These are phyloP conservation scores for Drosophila saltans DNA, from an alignment of 1,140 invertebrate genomes.

Conservation along the genomic window DNA sequence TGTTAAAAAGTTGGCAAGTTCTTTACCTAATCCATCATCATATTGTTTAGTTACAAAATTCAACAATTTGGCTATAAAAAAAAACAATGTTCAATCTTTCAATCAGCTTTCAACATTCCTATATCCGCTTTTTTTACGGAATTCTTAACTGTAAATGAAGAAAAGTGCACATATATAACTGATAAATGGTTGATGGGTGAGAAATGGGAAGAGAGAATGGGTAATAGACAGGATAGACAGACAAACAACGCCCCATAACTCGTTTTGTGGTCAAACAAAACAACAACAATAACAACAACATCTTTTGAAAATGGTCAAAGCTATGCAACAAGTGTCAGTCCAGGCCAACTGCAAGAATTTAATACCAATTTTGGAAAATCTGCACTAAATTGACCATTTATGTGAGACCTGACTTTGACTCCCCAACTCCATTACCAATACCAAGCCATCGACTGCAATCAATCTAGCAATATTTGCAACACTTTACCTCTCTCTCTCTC, in stretches of 20 bases:
- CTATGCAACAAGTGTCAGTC: conserved; percentile 53
- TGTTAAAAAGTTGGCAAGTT: conserved; percentile 52
- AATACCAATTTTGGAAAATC: conserved; percentile 72
- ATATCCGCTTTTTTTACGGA: background rate
- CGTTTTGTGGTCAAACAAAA: conserved; percentile 35
- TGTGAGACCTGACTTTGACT: conserved; percentile 53
- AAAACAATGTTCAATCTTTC: background rate
- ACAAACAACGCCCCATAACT: conserved; percentile 50
- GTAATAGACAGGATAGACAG: background rate
- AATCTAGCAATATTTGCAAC: conserved; percentile 70
- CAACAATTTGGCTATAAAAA: background rate
- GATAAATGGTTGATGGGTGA: background rate
- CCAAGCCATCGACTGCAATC: conserved; percentile 63
- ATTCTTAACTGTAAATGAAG: conserved; percentile 59
- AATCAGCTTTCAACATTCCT: conserved; percentile 16
- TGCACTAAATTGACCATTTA: conserved; percentile 80
- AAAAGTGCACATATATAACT: conserved; percentile 49
- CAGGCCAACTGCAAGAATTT: conserved; percentile 53
- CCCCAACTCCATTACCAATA: conserved; percentile 19
- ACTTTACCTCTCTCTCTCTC: conserved; percentile 28
- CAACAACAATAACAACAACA: conserved; percentile 32
- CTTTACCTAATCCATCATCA: conserved; percentile 22
- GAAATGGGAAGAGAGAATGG: background rate
- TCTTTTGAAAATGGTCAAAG: conserved; percentile 65
- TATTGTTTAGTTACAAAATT: background rate